Conservation (phyloP, 37 sponge, comb jelly and placozoan species). For the Aphrocallistes beatrix region DNA sequence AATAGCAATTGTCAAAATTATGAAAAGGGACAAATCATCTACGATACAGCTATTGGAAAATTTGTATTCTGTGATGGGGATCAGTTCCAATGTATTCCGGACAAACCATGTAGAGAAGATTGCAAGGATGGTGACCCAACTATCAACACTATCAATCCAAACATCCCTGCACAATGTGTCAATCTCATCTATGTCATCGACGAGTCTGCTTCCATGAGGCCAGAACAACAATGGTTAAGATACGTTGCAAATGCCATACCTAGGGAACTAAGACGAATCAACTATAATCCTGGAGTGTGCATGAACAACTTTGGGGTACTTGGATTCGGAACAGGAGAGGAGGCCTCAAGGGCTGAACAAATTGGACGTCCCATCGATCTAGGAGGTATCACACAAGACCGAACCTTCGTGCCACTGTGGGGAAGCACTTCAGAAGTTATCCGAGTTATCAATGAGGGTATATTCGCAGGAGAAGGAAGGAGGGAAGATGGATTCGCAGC, state of each 20-base stretch:
- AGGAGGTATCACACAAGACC: not conserved
- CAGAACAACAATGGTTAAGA: not conserved
- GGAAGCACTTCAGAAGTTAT: not conserved
- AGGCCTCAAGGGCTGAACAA: not conserved
- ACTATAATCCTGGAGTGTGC: not conserved
- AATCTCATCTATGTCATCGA: not conserved
- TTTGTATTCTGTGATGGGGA: not conserved
- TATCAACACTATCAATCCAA: not conserved
- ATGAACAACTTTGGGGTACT: not conserved
- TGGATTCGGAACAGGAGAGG: not conserved
- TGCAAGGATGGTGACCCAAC: not conserved
- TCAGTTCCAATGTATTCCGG: not conserved
- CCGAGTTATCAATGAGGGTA: not conserved
- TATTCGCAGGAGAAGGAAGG: not conserved
- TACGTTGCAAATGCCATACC: not conserved
- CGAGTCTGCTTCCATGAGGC: not conserved
- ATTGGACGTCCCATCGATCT: not conserved
- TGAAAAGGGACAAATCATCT: not conserved
- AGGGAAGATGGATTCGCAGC: constrained; percentile 4
- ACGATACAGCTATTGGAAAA: not conserved
- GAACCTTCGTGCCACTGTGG: not conserved
- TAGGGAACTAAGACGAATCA: not conserved
- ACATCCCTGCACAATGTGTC: not conserved
- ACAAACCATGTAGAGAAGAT: not conserved
- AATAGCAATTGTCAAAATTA: not conserved